A percentile compares a stretch with the other conserved stretches of the same genome.
These are phyloP conservation scores for Mustela nigripes DNA, from an alignment of 2,113 vertebrate species.

Conservation along the genomic window DNA sequence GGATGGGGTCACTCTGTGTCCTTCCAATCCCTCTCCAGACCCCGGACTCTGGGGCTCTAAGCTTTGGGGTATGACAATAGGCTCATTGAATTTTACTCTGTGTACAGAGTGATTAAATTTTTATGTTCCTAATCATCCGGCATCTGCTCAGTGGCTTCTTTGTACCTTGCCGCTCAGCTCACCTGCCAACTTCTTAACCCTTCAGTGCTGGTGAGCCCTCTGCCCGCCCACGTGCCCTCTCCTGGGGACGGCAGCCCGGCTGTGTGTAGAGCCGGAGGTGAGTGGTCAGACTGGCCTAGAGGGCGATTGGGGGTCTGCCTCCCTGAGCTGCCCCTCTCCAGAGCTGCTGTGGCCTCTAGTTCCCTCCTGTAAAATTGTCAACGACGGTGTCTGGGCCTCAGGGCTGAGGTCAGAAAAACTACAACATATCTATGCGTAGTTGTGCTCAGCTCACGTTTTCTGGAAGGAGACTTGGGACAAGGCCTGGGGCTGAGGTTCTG, in stretches of 20 bases:
- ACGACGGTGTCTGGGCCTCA: neutral
- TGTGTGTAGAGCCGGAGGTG: neutral
- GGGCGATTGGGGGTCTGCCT: rapidly evolving
- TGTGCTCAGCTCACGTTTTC: neutral
- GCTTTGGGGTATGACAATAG: rapidly evolving
- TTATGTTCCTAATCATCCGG: rapidly evolving
- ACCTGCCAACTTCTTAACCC: neutral
- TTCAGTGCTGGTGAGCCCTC: neutral
- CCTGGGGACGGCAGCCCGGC: neutral
- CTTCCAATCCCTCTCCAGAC: neutral
- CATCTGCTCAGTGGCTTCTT: neutral
- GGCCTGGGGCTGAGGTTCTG: neutral
- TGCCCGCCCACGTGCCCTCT: rapidly evolving
- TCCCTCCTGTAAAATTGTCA: neutral
- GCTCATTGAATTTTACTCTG: neutral
- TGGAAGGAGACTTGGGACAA: no score
- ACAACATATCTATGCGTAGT: rapidly evolving
- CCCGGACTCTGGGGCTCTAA: rapidly evolving
- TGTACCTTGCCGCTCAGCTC: rapidly evolving
- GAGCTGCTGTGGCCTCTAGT: neutral
- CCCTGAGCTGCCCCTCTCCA: neutral
- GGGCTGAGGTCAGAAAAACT: neutral
- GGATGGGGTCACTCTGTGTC: rapidly evolving
- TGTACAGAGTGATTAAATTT: neutral
- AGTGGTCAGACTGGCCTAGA: neutral